Conservation (phyloP, 2,797 vertebrate genomes). For the Myoxocephalus aenaeus region DNA sequence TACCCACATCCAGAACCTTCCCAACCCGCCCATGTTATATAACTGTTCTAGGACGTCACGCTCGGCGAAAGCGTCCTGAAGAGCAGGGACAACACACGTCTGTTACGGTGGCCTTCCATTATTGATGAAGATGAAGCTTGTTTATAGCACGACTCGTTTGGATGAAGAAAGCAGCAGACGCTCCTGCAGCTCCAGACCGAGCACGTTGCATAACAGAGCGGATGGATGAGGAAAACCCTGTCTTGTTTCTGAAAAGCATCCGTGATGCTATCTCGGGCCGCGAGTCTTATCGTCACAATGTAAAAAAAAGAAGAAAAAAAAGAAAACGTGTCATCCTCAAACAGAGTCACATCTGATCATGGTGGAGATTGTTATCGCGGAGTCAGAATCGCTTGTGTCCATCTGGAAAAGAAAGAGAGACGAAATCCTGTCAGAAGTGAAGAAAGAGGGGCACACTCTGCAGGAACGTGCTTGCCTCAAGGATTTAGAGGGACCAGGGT, state of each 20-base stretch:
- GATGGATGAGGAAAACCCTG: constrained; percentile 48
- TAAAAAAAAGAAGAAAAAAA: neutral
- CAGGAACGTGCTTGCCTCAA: neutral
- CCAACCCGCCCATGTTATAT: constrained; percentile 45
- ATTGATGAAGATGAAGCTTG: constrained; percentile 62
- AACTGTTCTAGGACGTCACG: constrained; percentile 44
- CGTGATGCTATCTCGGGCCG: constrained; percentile 29
- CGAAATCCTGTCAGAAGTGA: neutral
- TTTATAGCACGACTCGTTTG: constrained; percentile 56
- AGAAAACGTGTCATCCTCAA: constrained; percentile 28
- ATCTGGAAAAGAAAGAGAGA: constrained; percentile 6
- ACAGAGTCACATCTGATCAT: constrained; percentile 25
- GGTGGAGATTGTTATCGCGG: constrained; percentile 36
- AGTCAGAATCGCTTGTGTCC: constrained; percentile 8
- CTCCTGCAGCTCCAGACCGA: constrained; percentile 21
- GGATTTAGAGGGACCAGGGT: neutral
- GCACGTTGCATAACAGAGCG: constrained; percentile 51
- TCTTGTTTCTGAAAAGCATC: constrained; percentile 47
- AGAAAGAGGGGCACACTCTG: neutral
- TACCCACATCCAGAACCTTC: neutral
- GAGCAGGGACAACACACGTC: constrained; percentile 30
- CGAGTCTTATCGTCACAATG: constrained; percentile 33
- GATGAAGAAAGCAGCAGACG: constrained; percentile 46
- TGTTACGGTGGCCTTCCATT: constrained; percentile 51
- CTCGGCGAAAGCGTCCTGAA: constrained; percentile 26